Evolutionary conservation across 2,888 invertebrate species (phyloP).

Genomic region (Palloptera scutellata): DNA sequence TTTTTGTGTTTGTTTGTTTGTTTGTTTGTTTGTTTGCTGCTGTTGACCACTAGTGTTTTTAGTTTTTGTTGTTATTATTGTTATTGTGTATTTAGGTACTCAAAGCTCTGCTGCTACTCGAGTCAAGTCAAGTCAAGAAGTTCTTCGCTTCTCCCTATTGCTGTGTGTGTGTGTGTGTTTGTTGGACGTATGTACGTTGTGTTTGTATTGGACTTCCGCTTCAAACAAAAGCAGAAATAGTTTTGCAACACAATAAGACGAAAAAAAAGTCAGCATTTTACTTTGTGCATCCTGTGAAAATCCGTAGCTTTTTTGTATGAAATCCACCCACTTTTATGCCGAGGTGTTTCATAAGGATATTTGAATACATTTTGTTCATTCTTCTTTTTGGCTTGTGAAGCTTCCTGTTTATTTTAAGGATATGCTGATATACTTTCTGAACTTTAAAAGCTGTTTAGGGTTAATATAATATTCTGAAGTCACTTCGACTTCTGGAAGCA

Average conservation of each 20-base stretch:
- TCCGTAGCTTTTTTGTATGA: constrained; percentile 14
- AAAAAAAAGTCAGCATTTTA: constrained; percentile 9
- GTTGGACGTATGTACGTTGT: constrained; percentile 5
- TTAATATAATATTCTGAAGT: constrained; percentile 23
- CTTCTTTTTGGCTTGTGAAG: background rate
- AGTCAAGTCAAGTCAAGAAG: background rate
- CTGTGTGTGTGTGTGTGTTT: background rate
- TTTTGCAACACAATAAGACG: background rate
- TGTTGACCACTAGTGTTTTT: background rate
- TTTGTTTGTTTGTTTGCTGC: background rate
- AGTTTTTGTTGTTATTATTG: background rate
- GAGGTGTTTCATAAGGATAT: constrained; percentile 17
- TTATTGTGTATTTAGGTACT: background rate
- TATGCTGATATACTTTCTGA: constrained; percentile 15
- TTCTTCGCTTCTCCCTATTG: background rate
- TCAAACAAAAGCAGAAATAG: background rate
- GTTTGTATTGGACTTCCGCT: constrained; percentile 24
- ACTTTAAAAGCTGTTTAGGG: constrained; percentile 37
- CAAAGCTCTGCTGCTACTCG: background rate
- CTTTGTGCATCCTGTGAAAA: constrained; percentile 21
- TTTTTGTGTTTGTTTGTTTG: too few relatives aligned
- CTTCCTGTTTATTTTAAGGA: constrained; percentile 8
- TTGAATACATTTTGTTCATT: constrained; percentile 18
- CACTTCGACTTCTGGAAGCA: background rate
- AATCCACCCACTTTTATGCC: constrained; percentile 15